Base-by-base conservation (phyloP, 2,888 invertebrate species). In the Myathropa florea region DNA sequence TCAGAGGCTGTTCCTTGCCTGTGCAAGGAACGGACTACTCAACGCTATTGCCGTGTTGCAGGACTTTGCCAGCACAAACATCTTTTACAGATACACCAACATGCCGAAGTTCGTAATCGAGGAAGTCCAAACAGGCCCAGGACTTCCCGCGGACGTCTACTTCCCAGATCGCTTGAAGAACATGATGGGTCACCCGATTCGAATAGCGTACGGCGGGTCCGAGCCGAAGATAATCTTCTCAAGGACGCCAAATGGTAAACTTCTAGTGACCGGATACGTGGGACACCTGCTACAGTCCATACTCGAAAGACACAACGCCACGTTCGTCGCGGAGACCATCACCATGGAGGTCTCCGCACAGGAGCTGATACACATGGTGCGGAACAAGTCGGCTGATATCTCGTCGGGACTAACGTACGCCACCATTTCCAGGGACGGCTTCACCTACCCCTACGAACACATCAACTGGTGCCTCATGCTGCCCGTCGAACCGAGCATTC, bases 401-500 rank as follows among this genome's bases (percentile, higher is more conserved):
- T 90, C 91, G 0, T 73, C 89, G 18, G 90, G 76, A 0, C 14
- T 90, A 3, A 90, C 89, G 0, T 90, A 84, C 70, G 90, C 90
- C 0, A 28, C 59, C 0, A 75, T 89, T 4, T 88, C 89, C 0
- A 9, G 89, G 1, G 18, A 36, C 0, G 89, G 89, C 0, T 90
- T 72, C 4, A 87, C 89, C 0, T 91, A 92, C 73, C 90, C 92
- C 0, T 90, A 89, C 7, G 91, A 91, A 55, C 81, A 87, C 21
- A 4, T 89, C 60, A 88, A 90, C 36, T 91, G 89, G 89, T 92
- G 91, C 33, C 18, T 91, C 1, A 90, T 91, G 90, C 28, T 91
- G 57, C 92, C 92, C 0, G 80, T 91, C 3, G 92, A 92, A 65
- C 73, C 91, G 0, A 90, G 90, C 73, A 88, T 91, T 3, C 90